Evolutionary conservation across 2,797 vertebrate species (phyloP).

Genomic region (Eupleurogrammus muticus): DNA sequence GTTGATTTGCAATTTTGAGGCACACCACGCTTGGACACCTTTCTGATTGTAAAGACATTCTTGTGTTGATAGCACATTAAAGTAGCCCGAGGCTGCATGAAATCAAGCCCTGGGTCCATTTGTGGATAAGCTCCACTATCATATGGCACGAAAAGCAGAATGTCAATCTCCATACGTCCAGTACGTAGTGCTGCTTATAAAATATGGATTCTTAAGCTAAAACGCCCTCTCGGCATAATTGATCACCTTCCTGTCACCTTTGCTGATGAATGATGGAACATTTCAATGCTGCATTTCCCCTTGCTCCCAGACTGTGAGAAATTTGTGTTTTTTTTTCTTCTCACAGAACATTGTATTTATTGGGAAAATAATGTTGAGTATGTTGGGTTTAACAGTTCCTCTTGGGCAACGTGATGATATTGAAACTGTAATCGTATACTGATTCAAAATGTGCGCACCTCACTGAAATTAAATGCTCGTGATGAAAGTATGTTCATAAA

Average conservation of each 20-base stretch:
- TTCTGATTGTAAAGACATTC: slow-evolving; percentile 31
- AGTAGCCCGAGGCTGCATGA: slow-evolving; percentile 45
- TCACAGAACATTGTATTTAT: slow-evolving; percentile 16
- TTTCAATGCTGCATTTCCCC: neutral
- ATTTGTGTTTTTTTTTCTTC: neutral
- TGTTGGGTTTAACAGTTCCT: slow-evolving; percentile 15
- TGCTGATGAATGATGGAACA: neutral
- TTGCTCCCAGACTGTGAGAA: neutral
- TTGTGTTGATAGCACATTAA: slow-evolving; percentile 28
- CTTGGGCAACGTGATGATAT: neutral
- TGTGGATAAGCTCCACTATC: slow-evolving; percentile 49
- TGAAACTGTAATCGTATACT: neutral
- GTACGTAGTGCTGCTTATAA: slow-evolving; percentile 40
- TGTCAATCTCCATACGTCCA: slow-evolving; percentile 28
- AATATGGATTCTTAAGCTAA: slow-evolving; percentile 63
- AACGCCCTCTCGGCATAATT: slow-evolving; percentile 42
- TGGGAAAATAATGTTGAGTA: slow-evolving; percentile 7
- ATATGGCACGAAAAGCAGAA: slow-evolving; percentile 24
- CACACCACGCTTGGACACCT: neutral
- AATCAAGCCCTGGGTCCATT: slow-evolving; percentile 60
- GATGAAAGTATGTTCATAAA: slow-evolving; percentile 27
- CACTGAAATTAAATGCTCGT: slow-evolving; percentile 26
- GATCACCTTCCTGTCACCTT: slow-evolving; percentile 28
- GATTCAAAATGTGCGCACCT: slow-evolving; percentile 1
- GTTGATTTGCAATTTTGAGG: slow-evolving; percentile 32